Evolutionary conservation across 2,113 vertebrate genomes (phyloP).

Genomic region (Oreochromis niloticus): DNA sequence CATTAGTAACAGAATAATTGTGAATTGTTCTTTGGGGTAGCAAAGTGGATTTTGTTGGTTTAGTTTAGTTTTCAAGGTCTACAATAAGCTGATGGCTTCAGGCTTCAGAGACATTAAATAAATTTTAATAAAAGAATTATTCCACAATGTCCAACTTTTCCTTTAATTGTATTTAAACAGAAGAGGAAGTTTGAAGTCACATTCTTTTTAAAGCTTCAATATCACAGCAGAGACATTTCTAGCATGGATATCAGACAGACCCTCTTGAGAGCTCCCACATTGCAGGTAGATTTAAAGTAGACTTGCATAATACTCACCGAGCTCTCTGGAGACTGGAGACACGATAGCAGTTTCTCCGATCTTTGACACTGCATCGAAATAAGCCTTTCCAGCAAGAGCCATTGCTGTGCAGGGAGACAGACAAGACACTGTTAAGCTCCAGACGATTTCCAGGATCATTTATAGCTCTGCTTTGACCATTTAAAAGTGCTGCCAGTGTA

Average conservation of each 20-base stretch:
- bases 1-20: background rate
- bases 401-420: constrained; percentile 73
- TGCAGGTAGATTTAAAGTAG: background rate
- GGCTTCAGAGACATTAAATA: background rate
- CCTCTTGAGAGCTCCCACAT: background rate
- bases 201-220: background rate
- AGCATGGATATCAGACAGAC: background rate
- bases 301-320: constrained; percentile 78
- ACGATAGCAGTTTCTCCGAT: constrained; percentile 85
- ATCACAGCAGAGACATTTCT: background rate
- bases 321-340: constrained; percentile 91
- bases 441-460: background rate
- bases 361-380: constrained; percentile 91
- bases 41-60: background rate
- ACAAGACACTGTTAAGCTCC: background rate
- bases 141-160: background rate
- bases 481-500: background rate
- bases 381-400: constrained; percentile 86
- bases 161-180: background rate
- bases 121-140: background rate
- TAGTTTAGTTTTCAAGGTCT: background rate
- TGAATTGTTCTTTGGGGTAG: background rate
- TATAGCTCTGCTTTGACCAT: background rate
- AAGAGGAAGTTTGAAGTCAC: background rate
- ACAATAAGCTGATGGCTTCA: background rate